These are phyloP conservation scores for Enteromius trimaculatus DNA, from an alignment of 2,797 vertebrate genomes.

Conservation along the genomic window DNA sequence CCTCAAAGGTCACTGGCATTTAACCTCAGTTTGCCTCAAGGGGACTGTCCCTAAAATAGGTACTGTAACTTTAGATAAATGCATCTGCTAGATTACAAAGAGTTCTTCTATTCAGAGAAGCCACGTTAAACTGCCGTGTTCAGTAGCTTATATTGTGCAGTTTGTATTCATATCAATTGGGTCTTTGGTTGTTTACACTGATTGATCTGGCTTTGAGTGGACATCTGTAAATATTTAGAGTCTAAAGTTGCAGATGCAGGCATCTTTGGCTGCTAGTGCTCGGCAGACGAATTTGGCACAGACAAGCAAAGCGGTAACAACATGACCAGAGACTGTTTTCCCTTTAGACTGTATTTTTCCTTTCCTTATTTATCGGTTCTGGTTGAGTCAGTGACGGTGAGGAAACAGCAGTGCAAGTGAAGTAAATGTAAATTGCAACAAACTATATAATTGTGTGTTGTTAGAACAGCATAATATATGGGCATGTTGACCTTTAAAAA, in stretches of 20 bases:
- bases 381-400: background rate
- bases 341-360: background rate
- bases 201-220: conserved; percentile 30
- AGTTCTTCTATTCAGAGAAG: background rate
- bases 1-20: background rate
- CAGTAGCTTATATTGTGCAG: background rate
- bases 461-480: background rate
- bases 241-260: conserved; percentile 20
- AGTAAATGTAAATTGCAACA: background rate
- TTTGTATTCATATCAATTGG: background rate
- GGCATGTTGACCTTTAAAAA: background rate
- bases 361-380: background rate
- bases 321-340: background rate
- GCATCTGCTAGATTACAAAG: background rate
- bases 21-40: background rate
- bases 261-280: conserved; percentile 25
- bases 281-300: background rate
- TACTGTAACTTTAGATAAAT: conserved; percentile 1
- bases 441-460: background rate
- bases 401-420: background rate
- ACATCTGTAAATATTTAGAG: conserved; percentile 57
- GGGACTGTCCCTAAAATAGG: background rate
- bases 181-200: conserved; percentile 27
- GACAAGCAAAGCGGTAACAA: background rate
- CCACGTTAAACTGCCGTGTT: background rate